phyloP scores from a whole-genome alignment of 2,113 vertebrate species.

The Lepisosteus osseus region DNA sequence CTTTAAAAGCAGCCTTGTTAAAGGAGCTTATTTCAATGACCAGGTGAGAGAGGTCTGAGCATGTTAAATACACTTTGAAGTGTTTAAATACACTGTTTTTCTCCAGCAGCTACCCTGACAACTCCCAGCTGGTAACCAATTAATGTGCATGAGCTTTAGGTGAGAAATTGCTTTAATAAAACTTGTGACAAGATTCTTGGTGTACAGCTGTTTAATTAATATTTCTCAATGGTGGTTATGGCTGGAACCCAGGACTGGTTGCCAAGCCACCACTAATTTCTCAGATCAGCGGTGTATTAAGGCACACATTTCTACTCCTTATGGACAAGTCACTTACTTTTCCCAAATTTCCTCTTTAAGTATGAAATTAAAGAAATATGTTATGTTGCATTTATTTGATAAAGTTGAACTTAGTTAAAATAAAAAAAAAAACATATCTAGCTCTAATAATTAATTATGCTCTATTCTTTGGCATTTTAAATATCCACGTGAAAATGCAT shows the following conservation, averaged over 20 bases:
- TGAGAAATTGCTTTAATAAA: slow-evolving; percentile 25
- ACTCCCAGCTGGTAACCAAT: slow-evolving; percentile 14
- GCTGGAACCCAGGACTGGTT: background rate
- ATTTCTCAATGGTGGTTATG: background rate
- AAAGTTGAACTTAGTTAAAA: no score
- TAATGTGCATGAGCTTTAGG: slow-evolving; percentile 9
- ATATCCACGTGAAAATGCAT: no score
- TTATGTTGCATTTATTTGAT: no score
- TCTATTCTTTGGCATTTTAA: no score
- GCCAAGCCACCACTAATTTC: background rate
- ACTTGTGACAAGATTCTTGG: background rate
- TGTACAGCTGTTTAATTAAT: slow-evolving; percentile 4
- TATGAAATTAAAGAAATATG: no score
- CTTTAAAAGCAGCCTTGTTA: background rate
- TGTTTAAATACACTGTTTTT: background rate
- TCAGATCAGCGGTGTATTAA: background rate
- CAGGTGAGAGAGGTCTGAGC: slow-evolving; percentile 13
- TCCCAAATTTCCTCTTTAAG: background rate
- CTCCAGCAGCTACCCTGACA: slow-evolving; percentile 13
- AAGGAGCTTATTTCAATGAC: slow-evolving; percentile 15
- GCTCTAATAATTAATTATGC: no score
- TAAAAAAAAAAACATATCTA: no score
- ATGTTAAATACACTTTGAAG: slow-evolving; percentile 13
- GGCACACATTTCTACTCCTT: background rate
- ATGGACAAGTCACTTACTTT: background rate